Evolutionary conservation across 2,113 vertebrate genomes (phyloP).

Genomic region (Bujurquina vittata): DNA sequence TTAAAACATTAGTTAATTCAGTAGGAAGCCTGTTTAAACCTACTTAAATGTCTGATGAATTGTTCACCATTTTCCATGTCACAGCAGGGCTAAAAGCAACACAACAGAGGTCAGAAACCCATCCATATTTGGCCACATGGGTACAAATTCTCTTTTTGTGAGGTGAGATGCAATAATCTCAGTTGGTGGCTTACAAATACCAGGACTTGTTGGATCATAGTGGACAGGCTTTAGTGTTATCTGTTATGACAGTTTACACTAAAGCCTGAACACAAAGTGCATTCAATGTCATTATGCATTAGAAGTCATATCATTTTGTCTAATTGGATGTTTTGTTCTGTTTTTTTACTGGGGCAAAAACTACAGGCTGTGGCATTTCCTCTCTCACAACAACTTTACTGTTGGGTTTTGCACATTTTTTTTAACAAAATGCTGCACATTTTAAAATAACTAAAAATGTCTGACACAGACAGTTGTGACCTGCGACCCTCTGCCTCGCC

Average conservation of each 20-base stretch:
- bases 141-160: constrained; percentile 14
- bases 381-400: not conserved
- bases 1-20: not conserved
- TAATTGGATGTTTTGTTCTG: not conserved
- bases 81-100: not conserved
- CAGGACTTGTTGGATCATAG: not conserved
- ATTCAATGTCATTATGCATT: not conserved
- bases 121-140: constrained; percentile 45
- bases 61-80: constrained; percentile 13
- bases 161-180: constrained; percentile 21
- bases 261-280: not conserved
- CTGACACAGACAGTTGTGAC: constrained; percentile 27
- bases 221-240: not conserved
- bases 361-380: not conserved
- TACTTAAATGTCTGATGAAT: constrained; percentile 9
- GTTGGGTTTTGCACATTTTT: not conserved
- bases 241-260: not conserved
- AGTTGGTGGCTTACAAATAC: not conserved
- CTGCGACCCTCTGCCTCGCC: constrained; percentile 33
- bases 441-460: constrained; percentile 10
- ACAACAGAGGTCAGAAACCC: constrained; percentile 19
- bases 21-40: not conserved
- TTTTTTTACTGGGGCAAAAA: not conserved
- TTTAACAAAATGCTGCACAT: not conserved
- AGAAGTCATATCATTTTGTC: not conserved